Percentiles rank a stretch among this genome's conserved stretches.
phyloP scores from a whole-genome alignment of 2,888 invertebrate species.

The Coronaproctus castanopsis region DNA sequence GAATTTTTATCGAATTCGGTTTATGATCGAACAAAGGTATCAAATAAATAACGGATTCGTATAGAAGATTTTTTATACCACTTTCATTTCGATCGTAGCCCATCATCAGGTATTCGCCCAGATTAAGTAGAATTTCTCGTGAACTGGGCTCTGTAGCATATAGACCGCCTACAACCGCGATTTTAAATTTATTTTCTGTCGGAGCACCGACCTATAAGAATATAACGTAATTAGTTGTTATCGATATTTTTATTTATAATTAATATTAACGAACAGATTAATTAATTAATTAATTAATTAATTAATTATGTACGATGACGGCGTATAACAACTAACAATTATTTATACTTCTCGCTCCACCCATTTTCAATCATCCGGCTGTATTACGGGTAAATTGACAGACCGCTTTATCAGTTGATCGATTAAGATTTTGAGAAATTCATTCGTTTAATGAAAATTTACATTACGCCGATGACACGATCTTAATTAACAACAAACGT shows the following conservation, averaged over 20 bases:
- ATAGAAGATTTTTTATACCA: conserved; percentile 38
- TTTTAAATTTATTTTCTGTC: conserved; percentile 61
- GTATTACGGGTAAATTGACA: too few relatives aligned
- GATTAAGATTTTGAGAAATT: too few relatives aligned
- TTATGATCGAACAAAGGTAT: conserved; percentile 46
- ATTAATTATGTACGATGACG: too few relatives aligned
- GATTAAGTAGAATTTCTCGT: conserved; percentile 58
- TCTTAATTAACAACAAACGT: too few relatives aligned
- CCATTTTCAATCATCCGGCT: too few relatives aligned
- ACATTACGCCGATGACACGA: too few relatives aligned
- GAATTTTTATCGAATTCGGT: conserved; percentile 29
- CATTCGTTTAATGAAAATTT: too few relatives aligned
- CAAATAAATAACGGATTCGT: conserved; percentile 55
- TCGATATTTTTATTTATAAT: not conserved
- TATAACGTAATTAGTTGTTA: conserved; percentile 9
- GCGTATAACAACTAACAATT: too few relatives aligned
- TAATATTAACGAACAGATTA: too few relatives aligned
- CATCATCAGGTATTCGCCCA: conserved; percentile 57
- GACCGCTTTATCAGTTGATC: too few relatives aligned
- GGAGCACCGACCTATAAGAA: conserved; percentile 46
- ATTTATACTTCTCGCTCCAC: too few relatives aligned
- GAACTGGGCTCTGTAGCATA: conserved; percentile 64
- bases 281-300: too few relatives aligned
- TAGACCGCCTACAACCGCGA: conserved; percentile 64
- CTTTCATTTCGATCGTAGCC: conserved; percentile 50